Base-by-base conservation (phyloP, 2,888 invertebrate genomes). In the Merodon equestris region DNA sequence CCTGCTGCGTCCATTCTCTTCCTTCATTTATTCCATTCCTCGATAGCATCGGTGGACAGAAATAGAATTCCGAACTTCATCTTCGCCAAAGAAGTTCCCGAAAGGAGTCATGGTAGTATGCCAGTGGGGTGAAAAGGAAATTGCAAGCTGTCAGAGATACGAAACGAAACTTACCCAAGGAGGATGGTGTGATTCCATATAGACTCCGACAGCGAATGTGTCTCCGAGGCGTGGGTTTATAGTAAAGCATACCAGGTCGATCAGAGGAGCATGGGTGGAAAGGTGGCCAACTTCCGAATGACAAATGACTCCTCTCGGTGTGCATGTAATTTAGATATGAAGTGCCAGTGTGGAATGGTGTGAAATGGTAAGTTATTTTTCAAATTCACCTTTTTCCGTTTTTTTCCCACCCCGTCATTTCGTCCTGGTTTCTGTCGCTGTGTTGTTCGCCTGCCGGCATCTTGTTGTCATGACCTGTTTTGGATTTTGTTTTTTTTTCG, bases 271-370 rank as follows among this genome's bases (percentile, higher is more conserved):
- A 42, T n/a, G 51, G 40, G 50, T 42, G 44, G 44, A 27, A 27
- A 27, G 27, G 27, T 27, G 57, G 40, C 42, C 56, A 72, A 61
- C 67, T 76, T 27, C 36, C 48, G 77, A 79, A 76, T 83, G 83
- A 83, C 83, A 83, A 83, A 83, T 83, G 83, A 82, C 81, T 83
- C 68, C 81, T 79, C 82, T 83, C 83, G 81, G 79, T 81, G 82
- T 83, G 82, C 82, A 83, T 83, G 83, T 83, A 83, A 83, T 83
- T 82, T 83, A 83, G 83, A 83, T 83, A 83, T 82, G 82, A 82
- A 81, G n/a, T 75, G 77, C 70, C 77, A 68, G 75, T 68, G 58
- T 72, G 77, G 82, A 82, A 83, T 77, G 27, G 27, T 27, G 27
- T 27, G 27, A 27, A 27, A 27, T 27, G 82, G 81, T 66, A 68